Evolutionary conservation across 2,113 vertebrate species (phyloP).

Genomic region (Malurus melanocephalus): DNA sequence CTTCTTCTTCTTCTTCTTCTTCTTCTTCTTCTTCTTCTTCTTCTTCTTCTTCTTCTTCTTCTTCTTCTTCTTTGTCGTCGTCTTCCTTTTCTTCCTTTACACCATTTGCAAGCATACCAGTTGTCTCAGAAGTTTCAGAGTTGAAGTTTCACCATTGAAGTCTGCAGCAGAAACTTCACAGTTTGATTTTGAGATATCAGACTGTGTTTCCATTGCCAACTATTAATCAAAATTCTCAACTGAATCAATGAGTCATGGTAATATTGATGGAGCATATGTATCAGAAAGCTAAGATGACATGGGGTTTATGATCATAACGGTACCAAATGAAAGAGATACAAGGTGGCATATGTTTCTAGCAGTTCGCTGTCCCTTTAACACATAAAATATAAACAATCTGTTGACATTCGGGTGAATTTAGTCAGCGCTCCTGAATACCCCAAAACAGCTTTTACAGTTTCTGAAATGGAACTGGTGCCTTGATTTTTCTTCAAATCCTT

Average conservation of each 20-base stretch:
- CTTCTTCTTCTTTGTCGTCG: too few relatives aligned
- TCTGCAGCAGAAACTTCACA: background rate
- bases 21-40: too few relatives aligned
- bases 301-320: background rate
- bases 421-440: slow-evolving; percentile 30
- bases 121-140: background rate
- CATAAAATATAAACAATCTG: background rate
- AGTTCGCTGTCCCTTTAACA: background rate
- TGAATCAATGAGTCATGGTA: background rate
- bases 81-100: background rate
- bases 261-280: slow-evolving; percentile 11
- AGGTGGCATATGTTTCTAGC: slow-evolving; percentile 41
- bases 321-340: slow-evolving; percentile 13
- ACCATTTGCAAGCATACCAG: background rate
- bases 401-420: slow-evolving; percentile 24
- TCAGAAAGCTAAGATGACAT: background rate
- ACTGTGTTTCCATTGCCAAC: background rate
- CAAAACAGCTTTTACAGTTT: slow-evolving; percentile 36
- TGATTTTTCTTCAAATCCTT: slow-evolving; percentile 51
- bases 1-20: too few relatives aligned
- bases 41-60: too few relatives aligned
- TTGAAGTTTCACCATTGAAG: background rate
- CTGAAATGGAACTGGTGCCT: slow-evolving; percentile 10
- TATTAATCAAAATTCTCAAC: slow-evolving; percentile 14
- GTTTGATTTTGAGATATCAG: background rate